Conservation (phyloP, 2,113 vertebrate genomes). For the Chiloscyllium plagiosum region DNA sequence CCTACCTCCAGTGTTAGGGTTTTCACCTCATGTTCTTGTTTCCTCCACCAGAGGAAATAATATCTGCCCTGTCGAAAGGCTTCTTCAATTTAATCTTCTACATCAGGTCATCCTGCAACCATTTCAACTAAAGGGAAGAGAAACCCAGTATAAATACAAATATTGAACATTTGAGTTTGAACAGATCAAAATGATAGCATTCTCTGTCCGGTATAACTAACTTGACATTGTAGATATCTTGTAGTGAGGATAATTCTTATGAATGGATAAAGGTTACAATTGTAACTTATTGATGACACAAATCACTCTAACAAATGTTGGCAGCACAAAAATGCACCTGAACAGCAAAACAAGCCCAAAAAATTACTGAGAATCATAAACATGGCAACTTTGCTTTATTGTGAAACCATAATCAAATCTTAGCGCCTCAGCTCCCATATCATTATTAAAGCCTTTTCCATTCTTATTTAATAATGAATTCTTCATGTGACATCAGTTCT, state of each 20-base stretch:
- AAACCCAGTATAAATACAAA: background rate
- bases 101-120: background rate
- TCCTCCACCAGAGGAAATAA: background rate
- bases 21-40: background rate
- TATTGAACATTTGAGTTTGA: background rate
- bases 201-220: background rate
- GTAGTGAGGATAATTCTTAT: background rate
- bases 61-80: background rate
- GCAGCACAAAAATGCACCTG: background rate
- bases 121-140: background rate
- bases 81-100: background rate
- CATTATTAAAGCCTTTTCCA: background rate
- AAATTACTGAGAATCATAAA: background rate
- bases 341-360: background rate
- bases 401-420: background rate
- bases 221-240: background rate
- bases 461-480: background rate
- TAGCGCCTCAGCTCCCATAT: background rate
- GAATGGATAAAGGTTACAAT: background rate
- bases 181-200: background rate
- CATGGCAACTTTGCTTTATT: background rate
- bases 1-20: background rate
- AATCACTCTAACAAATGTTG: background rate
- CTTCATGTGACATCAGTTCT: background rate
- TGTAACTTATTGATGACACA: background rate